phyloP scores from a whole-genome alignment of 2,113 vertebrate species.

The Irena cyanogastra region DNA sequence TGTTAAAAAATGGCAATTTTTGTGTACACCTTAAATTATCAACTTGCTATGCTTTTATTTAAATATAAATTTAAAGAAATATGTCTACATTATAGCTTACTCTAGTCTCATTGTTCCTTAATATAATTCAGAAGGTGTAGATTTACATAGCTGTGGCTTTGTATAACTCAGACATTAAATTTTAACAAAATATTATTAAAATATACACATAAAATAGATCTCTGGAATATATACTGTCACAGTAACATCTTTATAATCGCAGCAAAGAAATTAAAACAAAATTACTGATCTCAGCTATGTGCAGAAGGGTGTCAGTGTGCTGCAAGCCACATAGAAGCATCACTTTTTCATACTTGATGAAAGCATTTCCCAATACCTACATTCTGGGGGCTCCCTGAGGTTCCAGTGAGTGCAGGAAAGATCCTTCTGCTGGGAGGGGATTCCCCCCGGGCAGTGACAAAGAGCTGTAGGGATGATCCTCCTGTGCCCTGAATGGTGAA shows the following conservation, averaged over 20 bases:
- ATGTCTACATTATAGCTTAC: not conserved
- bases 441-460: not conserved
- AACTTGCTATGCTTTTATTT: not conserved
- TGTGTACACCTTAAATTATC: not conserved
- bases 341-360: not conserved
- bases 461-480: not conserved
- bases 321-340: not conserved
- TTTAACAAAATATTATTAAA: not conserved
- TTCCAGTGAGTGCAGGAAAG: not conserved
- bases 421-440: not conserved
- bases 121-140: not conserved
- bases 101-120: not conserved
- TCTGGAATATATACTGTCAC: not conserved
- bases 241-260: not conserved
- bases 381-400: not conserved
- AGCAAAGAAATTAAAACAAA: not conserved
- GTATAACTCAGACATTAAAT: not conserved
- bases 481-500: not conserved
- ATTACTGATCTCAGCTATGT: not conserved
- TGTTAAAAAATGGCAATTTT: not conserved
- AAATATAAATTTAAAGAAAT: not conserved
- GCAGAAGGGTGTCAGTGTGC: not conserved
- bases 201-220: not conserved
- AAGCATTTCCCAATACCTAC: not conserved
- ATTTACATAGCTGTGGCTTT: not conserved